Evolutionary conservation across 1,140 invertebrate species (phyloP).

Genomic region (Drosophila albomicans): DNA sequence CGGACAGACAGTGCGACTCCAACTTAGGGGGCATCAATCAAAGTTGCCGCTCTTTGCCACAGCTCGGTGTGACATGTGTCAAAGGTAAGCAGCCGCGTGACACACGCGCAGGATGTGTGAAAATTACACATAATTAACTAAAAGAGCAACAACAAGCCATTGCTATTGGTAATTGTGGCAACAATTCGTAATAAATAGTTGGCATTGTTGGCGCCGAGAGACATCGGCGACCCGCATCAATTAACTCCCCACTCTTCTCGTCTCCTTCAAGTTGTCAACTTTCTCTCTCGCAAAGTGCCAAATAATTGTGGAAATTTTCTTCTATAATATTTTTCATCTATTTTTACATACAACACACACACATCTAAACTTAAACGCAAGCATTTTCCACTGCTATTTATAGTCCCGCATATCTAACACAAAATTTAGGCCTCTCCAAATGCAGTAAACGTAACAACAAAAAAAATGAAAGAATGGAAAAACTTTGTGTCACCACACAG

Average conservation of each 20-base stretch:
- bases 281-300: constrained; percentile 23
- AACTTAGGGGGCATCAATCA: constrained; percentile 64
- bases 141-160: constrained; percentile 1
- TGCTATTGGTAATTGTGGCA: constrained; percentile 36
- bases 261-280: constrained; percentile 49
- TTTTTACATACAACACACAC: constrained; percentile 56
- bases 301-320: constrained; percentile 58
- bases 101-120: constrained; percentile 53
- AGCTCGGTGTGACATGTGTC: constrained; percentile 66
- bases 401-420: constrained; percentile 31
- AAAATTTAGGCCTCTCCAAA: constrained; percentile 15
- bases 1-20: not conserved
- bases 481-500: constrained; percentile 24
- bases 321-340: constrained; percentile 57
- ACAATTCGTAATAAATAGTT: constrained; percentile 22
- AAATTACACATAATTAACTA: constrained; percentile 65
- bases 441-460: constrained; percentile 37
- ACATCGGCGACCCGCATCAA: constrained; percentile 63
- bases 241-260: constrained; percentile 50
- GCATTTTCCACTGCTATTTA: constrained; percentile 11
- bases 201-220: not conserved
- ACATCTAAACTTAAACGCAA: not conserved
- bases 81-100: constrained; percentile 63
- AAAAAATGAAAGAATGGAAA: constrained; percentile 24
- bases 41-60: constrained; percentile 14